phyloP scores from a whole-genome alignment of 2,113 vertebrate genomes.

The Phoenicopterus ruber region DNA sequence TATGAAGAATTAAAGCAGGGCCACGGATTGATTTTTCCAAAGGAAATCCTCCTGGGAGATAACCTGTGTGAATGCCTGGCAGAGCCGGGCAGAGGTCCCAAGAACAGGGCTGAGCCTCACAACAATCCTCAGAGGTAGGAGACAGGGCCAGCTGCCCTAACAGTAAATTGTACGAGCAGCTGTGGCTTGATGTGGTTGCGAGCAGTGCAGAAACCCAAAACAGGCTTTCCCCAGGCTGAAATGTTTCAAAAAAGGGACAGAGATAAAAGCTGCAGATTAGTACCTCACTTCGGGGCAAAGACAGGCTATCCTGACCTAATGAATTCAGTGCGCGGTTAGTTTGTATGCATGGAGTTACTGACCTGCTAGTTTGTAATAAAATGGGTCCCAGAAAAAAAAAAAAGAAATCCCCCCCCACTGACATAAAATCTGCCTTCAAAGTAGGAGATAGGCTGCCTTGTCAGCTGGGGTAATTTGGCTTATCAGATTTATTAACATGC shows the following conservation, averaged over 20 bases:
- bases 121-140: background rate
- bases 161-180: background rate
- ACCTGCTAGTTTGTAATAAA: background rate
- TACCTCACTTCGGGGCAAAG: background rate
- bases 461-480: conserved; percentile 23
- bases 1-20: background rate
- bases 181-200: background rate
- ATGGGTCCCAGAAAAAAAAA: background rate
- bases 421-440: background rate
- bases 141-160: background rate
- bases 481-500: conserved; percentile 41
- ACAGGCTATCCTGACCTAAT: background rate
- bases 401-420: background rate
- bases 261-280: background rate
- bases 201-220: background rate
- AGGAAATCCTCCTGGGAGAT: background rate
- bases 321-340: background rate
- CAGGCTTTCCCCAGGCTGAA: background rate
- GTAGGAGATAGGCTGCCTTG: background rate
- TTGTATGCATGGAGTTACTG: background rate
- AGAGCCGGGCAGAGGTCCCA: background rate
- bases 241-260: background rate
- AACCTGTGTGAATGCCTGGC: conserved; percentile 6
- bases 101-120: background rate
- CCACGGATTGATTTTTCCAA: background rate